Base-by-base conservation (phyloP, 2,797 vertebrate genomes). In the Pteropus rufus region DNA sequence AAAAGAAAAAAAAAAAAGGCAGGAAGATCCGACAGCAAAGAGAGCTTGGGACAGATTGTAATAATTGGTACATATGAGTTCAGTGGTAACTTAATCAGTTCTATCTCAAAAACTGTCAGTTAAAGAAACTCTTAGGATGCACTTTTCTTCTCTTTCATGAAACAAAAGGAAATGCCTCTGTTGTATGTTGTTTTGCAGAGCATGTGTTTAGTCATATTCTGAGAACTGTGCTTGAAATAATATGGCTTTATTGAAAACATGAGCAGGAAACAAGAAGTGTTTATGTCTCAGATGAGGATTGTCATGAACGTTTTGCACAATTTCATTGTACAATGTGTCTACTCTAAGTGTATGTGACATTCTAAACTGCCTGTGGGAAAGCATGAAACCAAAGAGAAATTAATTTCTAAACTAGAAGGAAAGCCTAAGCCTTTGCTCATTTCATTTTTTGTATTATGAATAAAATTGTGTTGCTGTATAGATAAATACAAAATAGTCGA, bases 351-450 rank as follows among this genome's bases (percentile, higher is more conserved):
- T 31, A 89, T 96, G 77, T 97, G 96, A 96, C 97, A 92, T 91
- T 96, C 56, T 88, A 95, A 97, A 97, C 90, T 93, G 95, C 96
- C 88, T 93, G 44, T 85, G 94, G 94, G 97, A 96, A 96, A 97
- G 77, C 94, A 89, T 91, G 34, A 93, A 93, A 94, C 84, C 58
- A 97, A 96, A 73, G 88, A 95, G 93, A 97, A 97, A 96, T 97
- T 96, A 97, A 96, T 95, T 96, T 67, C 85, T 86, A 94, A 93
- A 88, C 76, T 90, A 79, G 29, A 86, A 67, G 41, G 67, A 93
- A 70, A 31, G 14, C 15, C 34, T 41, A 90, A 84, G 73, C 10
- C 49, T 62, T 89, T 29, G 52, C 46, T 95, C 52, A 83, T 49
- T 95, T 94, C 73, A 94, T 91, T 90, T 90, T 95, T 49, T 64